Evolutionary conservation across 2,888 invertebrate species (phyloP).

Genomic region (Eurytoma californica): DNA sequence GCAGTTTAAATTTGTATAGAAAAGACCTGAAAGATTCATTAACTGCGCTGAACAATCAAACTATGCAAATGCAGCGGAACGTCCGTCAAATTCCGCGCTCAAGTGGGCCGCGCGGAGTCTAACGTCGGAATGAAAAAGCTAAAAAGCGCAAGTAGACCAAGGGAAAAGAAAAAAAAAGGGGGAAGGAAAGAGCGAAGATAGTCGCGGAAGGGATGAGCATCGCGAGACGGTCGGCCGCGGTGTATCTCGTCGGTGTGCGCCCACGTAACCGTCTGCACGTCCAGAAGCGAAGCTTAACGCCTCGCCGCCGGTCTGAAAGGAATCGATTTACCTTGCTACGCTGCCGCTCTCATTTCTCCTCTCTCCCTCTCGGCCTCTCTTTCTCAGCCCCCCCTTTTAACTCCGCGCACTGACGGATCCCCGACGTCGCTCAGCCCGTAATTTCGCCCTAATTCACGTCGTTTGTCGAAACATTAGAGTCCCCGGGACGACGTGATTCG

Average conservation of each 20-base stretch:
- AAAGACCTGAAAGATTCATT: too few relatives aligned
- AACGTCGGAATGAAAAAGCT: not conserved
- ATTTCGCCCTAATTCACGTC: constrained; percentile 45
- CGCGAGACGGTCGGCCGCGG: not conserved
- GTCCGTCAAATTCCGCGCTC: too few relatives aligned
- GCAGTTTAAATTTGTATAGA: too few relatives aligned
- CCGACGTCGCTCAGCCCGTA: constrained; percentile 11
- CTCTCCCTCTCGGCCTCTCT: constrained; percentile 9
- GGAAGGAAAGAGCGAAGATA: not conserved
- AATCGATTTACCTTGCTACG: constrained; percentile 48
- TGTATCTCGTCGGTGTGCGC: not conserved
- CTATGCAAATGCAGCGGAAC: too few relatives aligned
- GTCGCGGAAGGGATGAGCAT: too few relatives aligned
- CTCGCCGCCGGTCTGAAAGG: constrained; percentile 35
- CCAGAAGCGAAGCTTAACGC: constrained; percentile 32
- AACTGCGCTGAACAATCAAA: too few relatives aligned
- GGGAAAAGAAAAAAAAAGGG: not conserved
- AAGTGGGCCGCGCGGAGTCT: too few relatives aligned
- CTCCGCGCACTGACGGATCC: constrained; percentile 7
- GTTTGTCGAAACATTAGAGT: constrained; percentile 40
- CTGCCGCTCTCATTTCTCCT: constrained; percentile 34
- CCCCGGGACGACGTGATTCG: not conserved
- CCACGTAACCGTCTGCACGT: not conserved
- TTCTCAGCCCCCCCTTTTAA: constrained; percentile 7
- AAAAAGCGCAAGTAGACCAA: not conserved